phyloP scores from a whole-genome alignment of 2,888 invertebrate genomes.

The Apodemia mormo region DNA sequence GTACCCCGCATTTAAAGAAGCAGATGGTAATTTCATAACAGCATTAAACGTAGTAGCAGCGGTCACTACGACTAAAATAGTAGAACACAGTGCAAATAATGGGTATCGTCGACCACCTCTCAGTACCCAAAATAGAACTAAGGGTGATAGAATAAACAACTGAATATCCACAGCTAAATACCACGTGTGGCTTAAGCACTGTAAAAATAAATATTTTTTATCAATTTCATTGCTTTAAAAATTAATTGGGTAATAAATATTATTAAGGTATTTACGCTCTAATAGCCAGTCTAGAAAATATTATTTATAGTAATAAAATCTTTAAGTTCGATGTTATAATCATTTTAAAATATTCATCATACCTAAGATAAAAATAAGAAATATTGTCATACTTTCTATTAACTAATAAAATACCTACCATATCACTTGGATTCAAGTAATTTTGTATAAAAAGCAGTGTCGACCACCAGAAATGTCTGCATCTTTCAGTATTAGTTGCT shows the following conservation, averaged over 20 bases:
- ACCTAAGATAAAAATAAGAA: too few species aligned
- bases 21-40: constrained; percentile 55
- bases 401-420: too few species aligned
- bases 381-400: too few species aligned
- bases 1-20: constrained; percentile 52
- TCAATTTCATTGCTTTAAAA: constrained; percentile 25
- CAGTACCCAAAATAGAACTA: constrained; percentile 44
- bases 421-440: constrained; percentile 38
- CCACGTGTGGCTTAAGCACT: constrained; percentile 54
- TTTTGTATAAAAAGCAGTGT: constrained; percentile 48
- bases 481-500: constrained; percentile 39
- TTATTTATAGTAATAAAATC: too few species aligned
- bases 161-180: constrained; percentile 49
- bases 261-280: too few species aligned
- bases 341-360: too few species aligned
- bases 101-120: constrained; percentile 34
- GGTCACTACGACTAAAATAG: constrained; percentile 38
- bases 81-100: constrained; percentile 35
- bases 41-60: constrained; percentile 54
- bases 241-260: too few species aligned
- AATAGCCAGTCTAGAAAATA: too few species aligned
- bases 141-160: constrained; percentile 43
- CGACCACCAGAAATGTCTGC: constrained; percentile 47
- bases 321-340: too few species aligned
- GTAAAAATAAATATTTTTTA: constrained; percentile 35